Evolutionary conservation across 2,888 invertebrate species (phyloP), one percentile per base, ranked within the genome.

Genomic region (Torymus texanus): DNA sequence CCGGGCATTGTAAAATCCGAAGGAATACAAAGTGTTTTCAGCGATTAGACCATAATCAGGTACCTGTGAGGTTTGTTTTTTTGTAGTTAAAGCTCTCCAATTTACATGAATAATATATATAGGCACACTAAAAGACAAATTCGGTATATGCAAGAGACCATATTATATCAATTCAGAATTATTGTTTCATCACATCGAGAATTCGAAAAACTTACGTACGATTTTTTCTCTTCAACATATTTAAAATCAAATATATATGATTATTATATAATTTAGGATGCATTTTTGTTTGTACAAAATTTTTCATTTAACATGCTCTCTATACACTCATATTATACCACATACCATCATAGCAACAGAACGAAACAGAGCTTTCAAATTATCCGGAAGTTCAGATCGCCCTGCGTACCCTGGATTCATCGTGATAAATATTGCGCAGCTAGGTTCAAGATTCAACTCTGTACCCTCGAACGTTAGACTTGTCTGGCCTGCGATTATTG

Each of bases 321-420:
- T 29, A 5, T 5, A 29, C 4, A 5, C 5, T 29, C 29, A 2
- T 24, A 24, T 24, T 24, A 24, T 29, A 29, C 5, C 29, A 29
- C n/a, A 14, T 75, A 93, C 93, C 93, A 93, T 93, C 93, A 93
- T 93, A 56, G 93, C 93, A 10, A 93, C 93, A 12, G 93, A 92
- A 55, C 93, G 90, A 86, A 93, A 93, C 56, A 93, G 88, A 14
- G 93, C 93, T 86, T 91, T 93, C 61, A 93, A 88, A 85, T 93
- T 94, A 85, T 94, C 93, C 0, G 93, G 93, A 55, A 93, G 88
- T 83, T 93, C 93, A 1, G 92, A 91, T 81, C 93, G 88, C 1
- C 93, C 93, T 21, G 93, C 93, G 83, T 93, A 93, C 73, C 91
- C 91, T 14, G 93, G 93, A 87, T 93, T 93, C 93, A 93, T 93